These are phyloP conservation scores for Metaphire vulgaris DNA, from an alignment of 1,140 invertebrate genomes.

Conservation along the genomic window DNA sequence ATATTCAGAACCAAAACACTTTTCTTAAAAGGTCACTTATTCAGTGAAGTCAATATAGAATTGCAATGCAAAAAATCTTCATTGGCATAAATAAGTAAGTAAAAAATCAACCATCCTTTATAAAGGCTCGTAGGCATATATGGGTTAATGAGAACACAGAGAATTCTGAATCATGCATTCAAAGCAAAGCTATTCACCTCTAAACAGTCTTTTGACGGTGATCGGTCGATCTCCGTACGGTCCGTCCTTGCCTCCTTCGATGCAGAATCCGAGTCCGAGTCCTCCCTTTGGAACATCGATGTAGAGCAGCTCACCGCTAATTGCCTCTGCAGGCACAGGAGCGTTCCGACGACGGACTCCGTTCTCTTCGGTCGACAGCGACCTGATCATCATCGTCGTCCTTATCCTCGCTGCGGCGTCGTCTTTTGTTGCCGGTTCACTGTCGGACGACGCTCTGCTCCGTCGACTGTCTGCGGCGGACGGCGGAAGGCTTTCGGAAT, in stretches of 20 bases:
- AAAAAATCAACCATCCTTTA: no score
- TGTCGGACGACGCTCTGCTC: neutral
- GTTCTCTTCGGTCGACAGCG: neutral
- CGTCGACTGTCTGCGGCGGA: neutral
- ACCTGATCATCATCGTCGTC: neutral
- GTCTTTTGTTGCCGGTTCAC: neutral
- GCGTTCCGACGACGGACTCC: neutral
- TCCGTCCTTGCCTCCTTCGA: constrained; percentile 84
- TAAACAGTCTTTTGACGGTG: constrained; percentile 82
- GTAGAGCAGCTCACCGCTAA: neutral
- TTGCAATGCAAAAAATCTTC: no score
- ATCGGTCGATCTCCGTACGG: constrained; percentile 77
- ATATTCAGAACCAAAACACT: no score
- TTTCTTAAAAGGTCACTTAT: no score
- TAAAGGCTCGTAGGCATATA: no score
- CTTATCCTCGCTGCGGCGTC: no score
- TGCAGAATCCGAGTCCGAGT: constrained; percentile 80
- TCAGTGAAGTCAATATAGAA: no score
- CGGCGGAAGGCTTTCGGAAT: neutral
- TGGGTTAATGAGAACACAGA: no score
- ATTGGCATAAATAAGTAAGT: no score
- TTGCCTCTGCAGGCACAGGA: neutral
- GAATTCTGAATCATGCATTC: no score
- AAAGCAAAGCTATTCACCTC: constrained; percentile 62
- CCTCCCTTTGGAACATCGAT: constrained; percentile 65